Evolutionary conservation across 2,888 invertebrate species (phyloP), one percentile per base, ranked within the genome.

Genomic region (Euzophera pinguis): DNA sequence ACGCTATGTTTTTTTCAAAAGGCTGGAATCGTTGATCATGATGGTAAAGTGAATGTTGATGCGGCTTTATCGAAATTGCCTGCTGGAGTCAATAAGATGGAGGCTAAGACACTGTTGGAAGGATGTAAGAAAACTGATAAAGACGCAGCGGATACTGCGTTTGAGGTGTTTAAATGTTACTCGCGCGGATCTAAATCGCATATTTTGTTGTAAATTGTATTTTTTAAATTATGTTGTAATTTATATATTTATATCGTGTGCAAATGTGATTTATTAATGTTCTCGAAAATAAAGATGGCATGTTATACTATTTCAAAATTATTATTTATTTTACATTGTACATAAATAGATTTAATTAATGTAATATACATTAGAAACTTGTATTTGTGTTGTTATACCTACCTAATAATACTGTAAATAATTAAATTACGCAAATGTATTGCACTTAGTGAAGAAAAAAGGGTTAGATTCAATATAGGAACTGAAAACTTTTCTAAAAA

Each of bases 1-100:
- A 70, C 79, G 0, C 67, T 85, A 0, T 92, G 91, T 63, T 83
- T 91, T 73, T 84, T 90, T 68, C 71, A 86, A 54, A 90, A 87
- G 56, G 69, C 85, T 1, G 82, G 79, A 1, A 75, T 90, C 1
- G 45, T 87, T 0, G 65, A 67, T 12, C 41, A 59, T 0, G 79
- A 84, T 42, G 88, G 82, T 0, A 82, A 88, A 49, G 58, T 91
- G 10, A 88, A 90, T 17, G 75, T 81, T 0, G 90, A 89, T 3
- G 75, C 69, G 0, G 79, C 91, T 1, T 57, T 87, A 8, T 59
- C 80, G 0, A 89, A 90, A 58, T 45, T 91, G 0, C 86, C 89
- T 0, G 55, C 75, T 1, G 85, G 83, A 0, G 70, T 83, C 0
- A 81, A 84, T 39, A 81, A 81, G 37, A 67, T 69, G 1, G 80